Percentiles rank a stretch among this genome's conserved stretches.
Conservation (phyloP, 1,140 invertebrate species). For the Aphelenchoides avenae region DNA sequence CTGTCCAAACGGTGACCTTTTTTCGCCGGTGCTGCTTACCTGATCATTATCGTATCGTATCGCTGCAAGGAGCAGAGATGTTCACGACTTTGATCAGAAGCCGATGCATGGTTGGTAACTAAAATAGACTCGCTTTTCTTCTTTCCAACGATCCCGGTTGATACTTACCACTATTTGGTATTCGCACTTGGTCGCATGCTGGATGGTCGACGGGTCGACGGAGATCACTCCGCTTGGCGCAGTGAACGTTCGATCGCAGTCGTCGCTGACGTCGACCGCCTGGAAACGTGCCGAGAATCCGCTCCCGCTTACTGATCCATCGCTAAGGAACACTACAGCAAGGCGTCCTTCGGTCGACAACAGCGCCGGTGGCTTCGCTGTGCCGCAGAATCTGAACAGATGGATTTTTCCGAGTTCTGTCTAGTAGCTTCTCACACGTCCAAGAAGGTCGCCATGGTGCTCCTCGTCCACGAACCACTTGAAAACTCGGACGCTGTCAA, state of each 20-base stretch:
- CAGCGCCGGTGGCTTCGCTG: conserved; percentile 44
- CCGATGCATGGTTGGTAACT: conserved; percentile 41
- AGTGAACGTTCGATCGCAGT: conserved; percentile 48
- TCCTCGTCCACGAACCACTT: conserved; percentile 42
- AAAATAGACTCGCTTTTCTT: neutral
- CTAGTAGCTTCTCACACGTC: too few relatives aligned
- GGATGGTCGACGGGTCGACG: conserved; percentile 36
- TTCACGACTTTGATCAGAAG: conserved; percentile 41
- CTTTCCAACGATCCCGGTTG: too few relatives aligned
- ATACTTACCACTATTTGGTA: conserved; percentile 47
- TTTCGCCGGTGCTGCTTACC: too few relatives aligned
- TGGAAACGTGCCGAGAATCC: conserved; percentile 60
- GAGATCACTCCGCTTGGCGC: conserved; percentile 32
- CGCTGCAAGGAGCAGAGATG: conserved; percentile 44
- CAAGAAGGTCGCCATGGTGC: conserved; percentile 46
- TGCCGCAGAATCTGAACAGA: conserved; percentile 49
- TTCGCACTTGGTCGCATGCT: conserved; percentile 29
- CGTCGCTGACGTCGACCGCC: conserved; percentile 47
- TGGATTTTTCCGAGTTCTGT: conserved; percentile 2
- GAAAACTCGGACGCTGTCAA: conserved; percentile 54
- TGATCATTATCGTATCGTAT: conserved; percentile 36
- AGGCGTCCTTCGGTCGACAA: conserved; percentile 57
- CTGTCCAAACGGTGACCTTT: too few relatives aligned
- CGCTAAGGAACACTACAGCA: conserved; percentile 60
- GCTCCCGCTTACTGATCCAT: conserved; percentile 49